Conservation (phyloP, 1,140 invertebrate species). For the Vanessa atalanta region DNA sequence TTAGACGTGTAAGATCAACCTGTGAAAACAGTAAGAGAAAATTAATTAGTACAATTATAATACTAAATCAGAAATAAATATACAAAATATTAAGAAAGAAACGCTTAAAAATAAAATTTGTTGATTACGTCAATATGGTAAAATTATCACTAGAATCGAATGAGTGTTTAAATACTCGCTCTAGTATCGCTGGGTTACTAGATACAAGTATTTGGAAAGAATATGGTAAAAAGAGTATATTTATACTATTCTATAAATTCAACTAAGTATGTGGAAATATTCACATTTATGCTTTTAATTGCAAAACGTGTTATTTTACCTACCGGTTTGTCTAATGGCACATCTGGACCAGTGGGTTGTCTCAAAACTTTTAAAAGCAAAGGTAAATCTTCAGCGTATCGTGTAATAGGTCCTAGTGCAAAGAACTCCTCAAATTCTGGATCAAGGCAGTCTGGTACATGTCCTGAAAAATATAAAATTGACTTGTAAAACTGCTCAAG, state of each 20-base stretch:
- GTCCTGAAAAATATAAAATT: slow-evolving; percentile 58
- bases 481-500: neutral
- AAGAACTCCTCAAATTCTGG: slow-evolving; percentile 83
- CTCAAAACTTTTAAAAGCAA: slow-evolving; percentile 86
- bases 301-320: slow-evolving; percentile 20
- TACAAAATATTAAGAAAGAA: neutral
- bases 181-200: no score
- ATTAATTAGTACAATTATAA: neutral
- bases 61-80: neutral
- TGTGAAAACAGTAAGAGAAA: slow-evolving; percentile 52
- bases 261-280: no score
- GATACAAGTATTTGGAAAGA: no score
- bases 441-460: slow-evolving; percentile 81
- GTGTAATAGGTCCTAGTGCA: slow-evolving; percentile 89
- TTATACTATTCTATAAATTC: no score
- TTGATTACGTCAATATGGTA: no score
- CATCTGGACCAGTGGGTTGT: slow-evolving; percentile 80
- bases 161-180: no score
- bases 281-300: no score
- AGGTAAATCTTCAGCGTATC: slow-evolving; percentile 91
- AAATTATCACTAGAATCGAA: no score
- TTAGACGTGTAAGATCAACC: slow-evolving; percentile 86
- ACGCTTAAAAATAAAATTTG: no score
- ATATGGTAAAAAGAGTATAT: no score
- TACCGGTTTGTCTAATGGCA: slow-evolving; percentile 85